phyloP scores from a whole-genome alignment of 2,797 vertebrate genomes.

The Anguilla megastoma region DNA sequence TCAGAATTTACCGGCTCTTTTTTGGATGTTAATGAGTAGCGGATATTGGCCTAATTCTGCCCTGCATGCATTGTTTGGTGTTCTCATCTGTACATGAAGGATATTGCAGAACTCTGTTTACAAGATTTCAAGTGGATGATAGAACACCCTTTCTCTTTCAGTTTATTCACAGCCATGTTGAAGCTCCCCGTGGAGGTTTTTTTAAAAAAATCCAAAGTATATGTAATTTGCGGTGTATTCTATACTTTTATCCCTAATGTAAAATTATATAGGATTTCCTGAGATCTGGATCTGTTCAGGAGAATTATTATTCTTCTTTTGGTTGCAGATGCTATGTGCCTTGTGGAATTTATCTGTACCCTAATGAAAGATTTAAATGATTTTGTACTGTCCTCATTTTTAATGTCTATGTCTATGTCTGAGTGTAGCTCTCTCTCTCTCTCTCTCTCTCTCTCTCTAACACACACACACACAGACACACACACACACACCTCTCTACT shows the following conservation, averaged over 20 bases:
- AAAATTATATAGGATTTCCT: background rate
- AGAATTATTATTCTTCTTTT: background rate
- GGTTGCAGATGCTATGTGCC: too few species aligned
- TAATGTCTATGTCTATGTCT: too few species aligned
- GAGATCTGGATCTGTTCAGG: background rate
- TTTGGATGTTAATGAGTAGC: background rate
- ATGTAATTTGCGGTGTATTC: background rate
- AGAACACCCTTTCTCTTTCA: background rate
- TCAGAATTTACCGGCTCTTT: background rate
- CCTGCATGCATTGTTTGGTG: background rate
- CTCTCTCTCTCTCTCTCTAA: background rate
- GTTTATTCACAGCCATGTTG: background rate
- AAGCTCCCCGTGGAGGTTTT: background rate
- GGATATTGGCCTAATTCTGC: background rate
- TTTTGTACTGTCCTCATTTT: too few species aligned
- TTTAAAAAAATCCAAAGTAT: background rate
- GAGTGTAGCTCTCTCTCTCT: background rate
- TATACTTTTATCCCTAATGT: background rate
- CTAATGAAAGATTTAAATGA: too few species aligned
- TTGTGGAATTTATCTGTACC: too few species aligned
- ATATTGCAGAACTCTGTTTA: background rate
- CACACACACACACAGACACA: slow-evolving; percentile 21
- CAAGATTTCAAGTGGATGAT: background rate
- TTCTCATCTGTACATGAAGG: background rate
- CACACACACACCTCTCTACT: background rate